Base-by-base conservation (phyloP, 1,140 invertebrate species). In the Drosophila nikananu region DNA sequence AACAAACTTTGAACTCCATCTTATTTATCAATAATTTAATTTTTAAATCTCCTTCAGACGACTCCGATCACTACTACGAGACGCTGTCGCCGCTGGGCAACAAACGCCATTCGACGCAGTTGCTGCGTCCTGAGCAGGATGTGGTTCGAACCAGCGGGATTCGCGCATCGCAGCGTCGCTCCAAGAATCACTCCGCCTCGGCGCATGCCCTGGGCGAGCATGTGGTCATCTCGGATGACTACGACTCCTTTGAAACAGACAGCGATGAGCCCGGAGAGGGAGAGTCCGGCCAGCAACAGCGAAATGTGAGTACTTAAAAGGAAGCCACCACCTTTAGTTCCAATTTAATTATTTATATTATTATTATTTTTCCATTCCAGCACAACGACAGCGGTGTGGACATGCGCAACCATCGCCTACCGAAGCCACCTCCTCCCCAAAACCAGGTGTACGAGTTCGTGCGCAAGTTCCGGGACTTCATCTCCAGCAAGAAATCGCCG, bases 171-270 rank as follows among this genome's bases (percentile, higher is more conserved):
- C 83, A 87, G 12, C 78, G 82, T 5, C 71, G 76, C 17, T 74
- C 74, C 52, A 81, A 89, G 13, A 75, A 73, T 13, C 84, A 92
- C 8, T 91, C 86, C 2, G 67, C 65, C 1, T 92, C 91, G 10
- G 83, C 87, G 6, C 91, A 81, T 54, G 72, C 77, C 2, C 35
- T 91, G 46, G 91, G 91, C 4, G 73, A 89, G 41, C 86, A 78
- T 13, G 59, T 81, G 15, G 52, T 51, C 32, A 74, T 81, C 27
- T 92, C 91, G 19, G 95, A 95, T 60, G 95, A 95, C 81, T 95
- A 94, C 77, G 95, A 95, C 79, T 95, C 95, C 25, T 95, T 95
- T 76, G 95, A 95, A 72, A 95, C 95, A 66, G 95, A 95, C 59
- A 92, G 91, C 37, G 93, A 94, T 48, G 95, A 95, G n/a, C 82